phyloP scores from a whole-genome alignment of 2,888 invertebrate species.

The Plebejus melissa region DNA sequence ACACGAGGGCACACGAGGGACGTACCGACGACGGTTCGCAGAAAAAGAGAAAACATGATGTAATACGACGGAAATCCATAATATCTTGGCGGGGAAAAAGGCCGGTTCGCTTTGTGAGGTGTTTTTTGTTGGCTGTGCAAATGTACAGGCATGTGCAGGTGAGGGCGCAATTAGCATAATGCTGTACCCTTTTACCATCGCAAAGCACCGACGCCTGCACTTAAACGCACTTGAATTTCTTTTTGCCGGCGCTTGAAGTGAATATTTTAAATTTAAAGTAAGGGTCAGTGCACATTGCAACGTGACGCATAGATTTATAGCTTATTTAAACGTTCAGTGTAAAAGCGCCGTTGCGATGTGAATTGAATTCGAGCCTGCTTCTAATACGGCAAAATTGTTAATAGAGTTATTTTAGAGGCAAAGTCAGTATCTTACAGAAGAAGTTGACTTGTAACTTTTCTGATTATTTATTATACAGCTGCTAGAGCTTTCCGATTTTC shows the following conservation, averaged over 20 bases:
- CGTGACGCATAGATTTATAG: background rate
- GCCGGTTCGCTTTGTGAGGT: constrained; percentile 42
- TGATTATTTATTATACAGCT: too few relatives aligned
- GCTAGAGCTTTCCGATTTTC: too few relatives aligned
- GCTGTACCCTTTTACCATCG: constrained; percentile 34
- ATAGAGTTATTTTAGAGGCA: too few relatives aligned
- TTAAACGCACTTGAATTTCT: constrained; percentile 16
- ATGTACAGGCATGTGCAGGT: constrained; percentile 37
- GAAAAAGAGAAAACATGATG: constrained; percentile 40
- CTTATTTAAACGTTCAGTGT: too few relatives aligned
- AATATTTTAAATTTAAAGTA: background rate
- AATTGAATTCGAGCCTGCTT: too few relatives aligned
- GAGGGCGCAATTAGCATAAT: constrained; percentile 39
- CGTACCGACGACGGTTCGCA: constrained; percentile 34
- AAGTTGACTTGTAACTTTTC: too few relatives aligned
- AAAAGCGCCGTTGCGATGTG: too few relatives aligned
- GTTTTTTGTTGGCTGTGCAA: constrained; percentile 38
- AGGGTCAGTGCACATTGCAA: background rate
- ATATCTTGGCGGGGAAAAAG: constrained; percentile 39
- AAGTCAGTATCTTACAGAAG: too few relatives aligned
- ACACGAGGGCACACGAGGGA: constrained; percentile 36
- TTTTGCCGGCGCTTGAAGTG: background rate
- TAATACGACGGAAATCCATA: constrained; percentile 41
- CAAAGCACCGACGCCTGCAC: constrained; percentile 22
- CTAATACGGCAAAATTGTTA: too few relatives aligned